Evolutionary conservation across 2,888 invertebrate species (phyloP), one percentile per base, ranked within the genome.

Genomic region (Proisotoma minuta): DNA sequence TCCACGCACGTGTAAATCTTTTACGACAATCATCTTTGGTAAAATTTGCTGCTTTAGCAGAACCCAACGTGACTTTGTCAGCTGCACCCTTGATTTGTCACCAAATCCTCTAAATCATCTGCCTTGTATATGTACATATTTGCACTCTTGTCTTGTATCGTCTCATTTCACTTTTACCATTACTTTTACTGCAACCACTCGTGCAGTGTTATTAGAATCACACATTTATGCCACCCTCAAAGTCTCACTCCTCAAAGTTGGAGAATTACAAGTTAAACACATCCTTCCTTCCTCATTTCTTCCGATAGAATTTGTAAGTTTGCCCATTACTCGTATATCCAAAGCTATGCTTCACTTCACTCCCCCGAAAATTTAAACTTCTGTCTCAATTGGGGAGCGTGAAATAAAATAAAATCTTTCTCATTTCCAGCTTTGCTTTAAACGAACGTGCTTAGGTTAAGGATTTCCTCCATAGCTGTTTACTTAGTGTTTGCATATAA

Each of bases 301-400:
- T 34, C 52, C 52, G 52, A 52, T 52, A 26, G 52, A 52, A 52
- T 52, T 52, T 52, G 52, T 52, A 52, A 52, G 26, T 52, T 27
- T 52, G 27, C 52, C 52, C 24, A 27, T 52, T 52, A 52, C 34
- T 10, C 8, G 15, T 34, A 34, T n/a, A n/a, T n/a, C n/a, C n/a
- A n/a, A n/a, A n/a, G n/a, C n/a, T n/a, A n/a, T n/a, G n/a, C n/a
- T n/a, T n/a, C n/a, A n/a, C n/a, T n/a, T n/a, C n/a, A n/a, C n/a
- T n/a, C n/a, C n/a, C n/a, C n/a, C n/a, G n/a, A n/a, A n/a, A n/a
- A n/a, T n/a, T n/a, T n/a, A n/a, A n/a, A n/a, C n/a, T n/a, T n/a
- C n/a, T n/a, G n/a, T n/a, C n/a, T n/a, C n/a, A n/a, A n/a, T n/a
- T n/a, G n/a, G n/a, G n/a, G n/a, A n/a, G n/a, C n/a, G 43, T 43